Evolutionary conservation across 2,113 vertebrate species (phyloP).

Genomic region (Pelusios castaneus): DNA sequence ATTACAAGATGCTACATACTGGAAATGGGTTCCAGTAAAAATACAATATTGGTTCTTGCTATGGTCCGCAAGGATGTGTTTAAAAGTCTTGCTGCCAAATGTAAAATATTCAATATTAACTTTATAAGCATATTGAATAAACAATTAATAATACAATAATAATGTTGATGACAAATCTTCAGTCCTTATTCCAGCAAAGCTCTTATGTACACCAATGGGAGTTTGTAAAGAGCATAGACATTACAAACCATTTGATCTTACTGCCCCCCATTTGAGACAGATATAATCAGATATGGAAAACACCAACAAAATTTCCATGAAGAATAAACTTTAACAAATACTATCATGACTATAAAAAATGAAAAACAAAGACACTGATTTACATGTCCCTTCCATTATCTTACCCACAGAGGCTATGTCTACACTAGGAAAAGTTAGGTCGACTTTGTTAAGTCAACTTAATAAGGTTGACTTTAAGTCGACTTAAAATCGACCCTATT

Average conservation of each 20-base stretch:
- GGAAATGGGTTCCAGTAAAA: background rate
- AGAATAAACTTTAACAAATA: background rate
- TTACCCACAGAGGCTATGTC: too few relatives aligned
- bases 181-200: background rate
- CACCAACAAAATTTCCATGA: background rate
- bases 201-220: background rate
- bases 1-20: background rate
- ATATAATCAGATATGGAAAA: background rate
- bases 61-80: background rate
- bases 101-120: background rate
- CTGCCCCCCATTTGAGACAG: background rate
- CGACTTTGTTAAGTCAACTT: too few relatives aligned
- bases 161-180: background rate
- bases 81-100: background rate
- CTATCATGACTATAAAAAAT: background rate
- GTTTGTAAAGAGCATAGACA: background rate
- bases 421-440: too few relatives aligned
- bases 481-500: too few relatives aligned
- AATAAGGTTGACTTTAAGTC: too few relatives aligned
- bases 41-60: slow-evolving; percentile 28
- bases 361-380: slow-evolving; percentile 33
- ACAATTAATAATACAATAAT: background rate
- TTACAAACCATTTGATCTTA: background rate
- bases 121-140: background rate
- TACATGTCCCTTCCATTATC: background rate